Conservation (phyloP, 2,113 vertebrate genomes). For the Sturnus vulgaris region DNA sequence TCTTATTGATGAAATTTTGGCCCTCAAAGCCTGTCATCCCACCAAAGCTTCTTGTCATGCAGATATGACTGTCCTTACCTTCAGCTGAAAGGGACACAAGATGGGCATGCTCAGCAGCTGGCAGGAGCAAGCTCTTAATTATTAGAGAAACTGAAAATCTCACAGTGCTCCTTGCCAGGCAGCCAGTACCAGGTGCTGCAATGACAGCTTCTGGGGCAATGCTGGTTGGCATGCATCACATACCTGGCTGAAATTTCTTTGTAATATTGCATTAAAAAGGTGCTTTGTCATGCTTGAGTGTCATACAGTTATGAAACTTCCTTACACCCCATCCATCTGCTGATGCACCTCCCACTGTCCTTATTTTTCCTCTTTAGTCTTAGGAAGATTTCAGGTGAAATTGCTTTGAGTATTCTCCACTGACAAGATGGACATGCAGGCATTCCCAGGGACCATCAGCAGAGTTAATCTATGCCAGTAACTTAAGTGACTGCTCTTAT, state of each 20-base stretch:
- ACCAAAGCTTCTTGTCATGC: not conserved
- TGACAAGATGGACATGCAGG: not conserved
- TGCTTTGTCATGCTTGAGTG: not conserved
- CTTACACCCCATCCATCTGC: not conserved
- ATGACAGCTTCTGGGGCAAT: not conserved
- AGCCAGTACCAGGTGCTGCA: not conserved
- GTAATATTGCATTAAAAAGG: not conserved
- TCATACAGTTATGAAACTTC: not conserved
- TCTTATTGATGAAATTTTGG: not conserved
- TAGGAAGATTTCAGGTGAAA: not conserved
- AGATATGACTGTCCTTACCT: not conserved
- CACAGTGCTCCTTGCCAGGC: not conserved
- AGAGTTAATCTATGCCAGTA: not conserved
- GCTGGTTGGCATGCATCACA: not conserved
- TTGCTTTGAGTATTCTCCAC: not conserved
- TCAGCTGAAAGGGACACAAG: not conserved
- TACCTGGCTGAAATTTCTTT: not conserved
- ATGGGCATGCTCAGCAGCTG: not conserved
- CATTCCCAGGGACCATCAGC: not conserved
- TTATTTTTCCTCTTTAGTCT: not conserved
- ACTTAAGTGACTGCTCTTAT: not conserved
- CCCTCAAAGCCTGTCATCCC: not conserved
- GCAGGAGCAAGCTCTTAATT: not conserved
- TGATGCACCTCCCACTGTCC: not conserved
- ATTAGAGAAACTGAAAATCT: not conserved